Conservation (phyloP, 2,888 invertebrate species). For the Athetis lepigone region DNA sequence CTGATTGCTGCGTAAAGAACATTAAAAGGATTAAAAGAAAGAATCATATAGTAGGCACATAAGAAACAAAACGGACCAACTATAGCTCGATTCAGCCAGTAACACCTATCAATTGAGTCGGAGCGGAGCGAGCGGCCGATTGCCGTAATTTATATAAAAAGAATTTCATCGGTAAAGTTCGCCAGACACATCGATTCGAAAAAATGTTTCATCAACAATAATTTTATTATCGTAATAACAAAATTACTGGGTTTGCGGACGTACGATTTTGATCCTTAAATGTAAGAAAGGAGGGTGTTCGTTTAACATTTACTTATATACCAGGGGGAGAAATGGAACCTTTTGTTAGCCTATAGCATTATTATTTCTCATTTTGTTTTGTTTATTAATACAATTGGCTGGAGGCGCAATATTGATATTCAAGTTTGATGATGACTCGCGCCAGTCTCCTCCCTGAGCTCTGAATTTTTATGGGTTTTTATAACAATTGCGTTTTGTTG, state of each 20-base stretch:
- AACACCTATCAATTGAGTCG: slow-evolving; percentile 87
- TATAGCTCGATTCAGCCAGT: slow-evolving; percentile 73
- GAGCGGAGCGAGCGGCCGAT: slow-evolving; percentile 81
- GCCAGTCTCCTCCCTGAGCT: slow-evolving; percentile 82
- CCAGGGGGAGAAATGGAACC: slow-evolving; percentile 90
- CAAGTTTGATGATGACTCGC: slow-evolving; percentile 90
- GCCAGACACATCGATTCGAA: slow-evolving; percentile 89
- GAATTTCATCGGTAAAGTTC: slow-evolving; percentile 88
- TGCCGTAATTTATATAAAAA: slow-evolving; percentile 89
- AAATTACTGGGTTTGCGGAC: slow-evolving; percentile 87
- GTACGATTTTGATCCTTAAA: slow-evolving; percentile 85
- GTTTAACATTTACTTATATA: slow-evolving; percentile 81
- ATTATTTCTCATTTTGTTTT: slow-evolving; percentile 91
- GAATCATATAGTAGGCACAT: slow-evolving; percentile 50
- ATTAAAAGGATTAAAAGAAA: slow-evolving; percentile 50
- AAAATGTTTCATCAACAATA: slow-evolving; percentile 91
- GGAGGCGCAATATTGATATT: slow-evolving; percentile 91
- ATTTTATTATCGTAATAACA: slow-evolving; percentile 91
- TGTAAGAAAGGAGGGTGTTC: slow-evolving; percentile 77
- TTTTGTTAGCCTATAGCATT: slow-evolving; percentile 91
- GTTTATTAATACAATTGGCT: slow-evolving; percentile 91
- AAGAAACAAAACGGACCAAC: slow-evolving; percentile 66
- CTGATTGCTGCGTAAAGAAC: slow-evolving; percentile 35
- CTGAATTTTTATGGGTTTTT: slow-evolving; percentile 87
- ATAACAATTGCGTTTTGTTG: slow-evolving; percentile 81